Base-by-base conservation (phyloP, 1,140 invertebrate species). In the Matsumurasca onukii region DNA sequence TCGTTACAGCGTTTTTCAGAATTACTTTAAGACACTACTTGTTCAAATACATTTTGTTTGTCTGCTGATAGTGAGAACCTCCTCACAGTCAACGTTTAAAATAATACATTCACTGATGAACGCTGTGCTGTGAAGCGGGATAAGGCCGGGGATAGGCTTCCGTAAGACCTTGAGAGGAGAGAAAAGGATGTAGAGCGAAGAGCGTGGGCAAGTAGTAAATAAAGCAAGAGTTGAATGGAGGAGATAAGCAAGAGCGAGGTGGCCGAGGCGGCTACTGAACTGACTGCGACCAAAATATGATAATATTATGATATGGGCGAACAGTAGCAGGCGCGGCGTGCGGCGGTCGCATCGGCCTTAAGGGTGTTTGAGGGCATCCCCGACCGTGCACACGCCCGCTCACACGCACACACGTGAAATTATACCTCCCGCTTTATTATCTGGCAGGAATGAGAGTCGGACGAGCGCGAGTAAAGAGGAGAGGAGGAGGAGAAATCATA, bases 401-500 rank as follows among this genome's bases (percentile, higher is more conserved):
- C 24, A 59, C 5, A 27, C 5, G 24, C 55, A 59, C 25, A 59
- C 55, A 27, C 55, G 29, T 27, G 24, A n/a, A n/a, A 67, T 67
- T 67, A 67, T 59, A 67, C 49, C 51, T 34, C 22, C 25, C 15
- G 22, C 51, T 51, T 59, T 31, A 59, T 67, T 57, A 67, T 66
- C 39, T 39, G 27, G n/a, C 25, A 31, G 31, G 62, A 69, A 45
- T 55, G 69, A 70, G 45, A n/a, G 69, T 39, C 31, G 59, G 63
- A 48, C 39, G 61, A 69, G 68, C 20, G 61, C 29, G 66, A 62
- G 66, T 61, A 52, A 68, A 52, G 57, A 52, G 57, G 66, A 69
- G 67, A 68, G 67, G 52, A 31, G 25, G 39, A 48, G 62, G 48
- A 20, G 61, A 59, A 59, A 59, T 39, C 34, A 39, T 39, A 39